Evolutionary conservation across 2,113 vertebrate genomes (phyloP).

Genomic region (Cercopithecus mona): DNA sequence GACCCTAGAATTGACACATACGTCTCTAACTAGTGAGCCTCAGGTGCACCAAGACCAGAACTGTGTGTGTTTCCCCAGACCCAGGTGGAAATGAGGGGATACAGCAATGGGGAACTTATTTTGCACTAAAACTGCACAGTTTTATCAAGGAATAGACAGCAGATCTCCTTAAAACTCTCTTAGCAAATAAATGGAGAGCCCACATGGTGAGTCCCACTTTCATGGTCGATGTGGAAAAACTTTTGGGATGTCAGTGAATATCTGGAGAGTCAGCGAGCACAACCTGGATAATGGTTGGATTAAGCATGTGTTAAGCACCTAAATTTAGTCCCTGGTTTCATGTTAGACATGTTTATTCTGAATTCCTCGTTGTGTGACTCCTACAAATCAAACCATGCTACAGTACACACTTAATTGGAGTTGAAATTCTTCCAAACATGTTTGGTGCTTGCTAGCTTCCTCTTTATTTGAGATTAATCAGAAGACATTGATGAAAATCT

Average conservation of each 20-base stretch:
- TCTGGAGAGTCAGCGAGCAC: not conserved
- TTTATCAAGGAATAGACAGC: not conserved
- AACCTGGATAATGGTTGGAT: not conserved
- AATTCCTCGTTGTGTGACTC: constrained; percentile 26
- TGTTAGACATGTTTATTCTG: constrained; percentile 46
- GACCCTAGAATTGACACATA: not conserved
- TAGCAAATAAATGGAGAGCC: not conserved
- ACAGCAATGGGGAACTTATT: not conserved
- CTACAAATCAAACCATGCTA: constrained; percentile 52
- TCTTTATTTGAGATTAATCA: constrained; percentile 52
- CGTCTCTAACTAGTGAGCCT: not conserved
- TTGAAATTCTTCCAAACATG: constrained; percentile 63
- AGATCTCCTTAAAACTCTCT: not conserved
- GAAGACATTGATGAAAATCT: constrained; percentile 49
- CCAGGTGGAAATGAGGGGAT: not conserved
- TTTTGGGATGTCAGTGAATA: not conserved
- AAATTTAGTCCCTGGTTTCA: constrained; percentile 20
- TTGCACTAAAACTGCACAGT: not conserved
- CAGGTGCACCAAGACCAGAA: fast-evolving
- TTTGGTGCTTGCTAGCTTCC: constrained; percentile 43
- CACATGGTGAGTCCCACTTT: not conserved
- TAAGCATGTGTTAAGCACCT: not conserved
- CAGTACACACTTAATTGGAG: constrained; percentile 19
- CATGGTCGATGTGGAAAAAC: not conserved
- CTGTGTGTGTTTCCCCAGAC: not conserved